These are phyloP conservation scores for Psilopsiagon aymara DNA, from an alignment of 2,113 vertebrate species.

Conservation along the genomic window DNA sequence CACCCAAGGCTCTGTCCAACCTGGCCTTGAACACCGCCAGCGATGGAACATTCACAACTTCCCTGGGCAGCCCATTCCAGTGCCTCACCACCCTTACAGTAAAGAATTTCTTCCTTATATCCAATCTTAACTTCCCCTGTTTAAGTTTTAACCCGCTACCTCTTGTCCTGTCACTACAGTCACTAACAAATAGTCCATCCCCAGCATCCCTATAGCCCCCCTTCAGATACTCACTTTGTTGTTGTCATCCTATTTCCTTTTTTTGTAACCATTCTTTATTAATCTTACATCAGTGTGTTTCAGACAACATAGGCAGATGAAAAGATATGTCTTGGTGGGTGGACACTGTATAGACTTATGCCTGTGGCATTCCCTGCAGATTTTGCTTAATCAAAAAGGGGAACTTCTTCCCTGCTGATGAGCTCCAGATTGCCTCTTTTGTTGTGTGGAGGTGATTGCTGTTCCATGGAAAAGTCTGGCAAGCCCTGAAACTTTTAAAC, in stretches of 20 bases:
- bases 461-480: not conserved
- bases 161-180: too few species aligned
- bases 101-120: too few species aligned
- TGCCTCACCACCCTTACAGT: too few species aligned
- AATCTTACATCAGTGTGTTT: not conserved
- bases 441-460: not conserved
- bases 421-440: not conserved
- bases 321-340: not conserved
- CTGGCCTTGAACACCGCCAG: too few species aligned
- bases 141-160: too few species aligned
- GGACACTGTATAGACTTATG: accelerated
- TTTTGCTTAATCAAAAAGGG: not conserved
- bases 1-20: too few species aligned
- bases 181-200: too few species aligned
- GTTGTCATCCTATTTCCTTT: not conserved
- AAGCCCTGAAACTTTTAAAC: not conserved
- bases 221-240: not conserved
- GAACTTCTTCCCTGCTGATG: not conserved
- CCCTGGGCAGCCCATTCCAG: too few species aligned
- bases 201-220: too few species aligned
- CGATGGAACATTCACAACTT: too few species aligned
- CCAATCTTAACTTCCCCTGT: too few species aligned
- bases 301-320: not conserved
- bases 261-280: not conserved
- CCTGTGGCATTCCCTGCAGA: not conserved